These are phyloP conservation scores for Manacus vitellinus DNA, from an alignment of 2,113 vertebrate species.

Conservation along the genomic window DNA sequence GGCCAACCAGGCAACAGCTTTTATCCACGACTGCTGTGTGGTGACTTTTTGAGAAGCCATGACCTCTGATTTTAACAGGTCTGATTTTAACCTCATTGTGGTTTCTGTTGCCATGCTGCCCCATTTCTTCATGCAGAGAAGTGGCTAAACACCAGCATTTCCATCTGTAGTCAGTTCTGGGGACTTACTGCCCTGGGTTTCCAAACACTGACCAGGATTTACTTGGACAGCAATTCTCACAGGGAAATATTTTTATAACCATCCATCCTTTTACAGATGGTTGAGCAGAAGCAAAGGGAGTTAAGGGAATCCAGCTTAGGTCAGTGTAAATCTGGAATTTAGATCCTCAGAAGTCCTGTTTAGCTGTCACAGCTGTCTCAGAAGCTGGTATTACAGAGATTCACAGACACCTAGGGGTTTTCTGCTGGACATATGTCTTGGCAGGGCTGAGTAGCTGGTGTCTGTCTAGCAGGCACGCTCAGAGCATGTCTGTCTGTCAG, in stretches of 20 bases:
- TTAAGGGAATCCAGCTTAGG: conserved; percentile 5
- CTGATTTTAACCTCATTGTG: background rate
- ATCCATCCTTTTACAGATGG: conserved; percentile 36
- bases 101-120: background rate
- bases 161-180: background rate
- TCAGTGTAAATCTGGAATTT: conserved; percentile 37
- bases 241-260: background rate
- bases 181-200: background rate
- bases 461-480: background rate
- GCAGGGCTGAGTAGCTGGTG: background rate
- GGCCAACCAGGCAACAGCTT: background rate
- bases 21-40: background rate
- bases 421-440: background rate
- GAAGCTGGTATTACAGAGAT: background rate
- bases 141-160: background rate
- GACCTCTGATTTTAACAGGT: background rate
- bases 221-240: background rate
- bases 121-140: background rate
- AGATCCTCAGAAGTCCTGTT: conserved; percentile 12
- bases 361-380: conserved; percentile 31
- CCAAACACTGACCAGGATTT: background rate
- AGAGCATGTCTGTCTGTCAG: background rate
- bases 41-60: background rate
- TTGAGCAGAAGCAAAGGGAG: conserved; percentile 17
- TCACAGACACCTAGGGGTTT: background rate